phyloP scores from a whole-genome alignment of 2,113 vertebrate species.

The Halichoerus grypus region DNA sequence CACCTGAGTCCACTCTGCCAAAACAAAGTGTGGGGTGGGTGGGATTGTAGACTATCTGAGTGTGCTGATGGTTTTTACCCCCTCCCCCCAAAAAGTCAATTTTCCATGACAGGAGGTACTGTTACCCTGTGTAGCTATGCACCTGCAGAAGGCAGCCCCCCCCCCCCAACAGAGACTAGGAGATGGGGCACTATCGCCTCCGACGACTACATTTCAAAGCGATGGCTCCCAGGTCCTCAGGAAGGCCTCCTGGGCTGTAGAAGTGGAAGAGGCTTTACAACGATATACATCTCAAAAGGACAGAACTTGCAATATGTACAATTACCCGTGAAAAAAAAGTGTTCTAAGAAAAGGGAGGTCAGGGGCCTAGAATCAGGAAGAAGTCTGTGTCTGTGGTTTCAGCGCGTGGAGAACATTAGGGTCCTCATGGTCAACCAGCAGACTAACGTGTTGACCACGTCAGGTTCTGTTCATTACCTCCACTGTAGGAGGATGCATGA shows the following conservation, averaged over 20 bases:
- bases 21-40: no score
- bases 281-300: neutral
- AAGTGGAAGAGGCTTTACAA: neutral
- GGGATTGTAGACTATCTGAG: no score
- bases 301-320: neutral
- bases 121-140: no score
- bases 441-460: neutral
- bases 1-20: neutral
- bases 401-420: neutral
- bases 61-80: neutral
- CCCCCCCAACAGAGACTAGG: no score
- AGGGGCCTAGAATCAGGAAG: neutral
- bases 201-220: neutral
- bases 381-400: neutral
- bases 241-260: neutral
- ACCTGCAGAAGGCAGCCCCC: neutral
- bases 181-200: accelerated
- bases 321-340: neutral
- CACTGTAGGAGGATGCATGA: neutral
- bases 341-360: neutral
- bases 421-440: neutral
- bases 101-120: neutral
- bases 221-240: neutral
- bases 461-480: neutral
- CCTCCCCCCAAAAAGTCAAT: neutral